Percentiles rank a stretch among this genome's conserved stretches.
phyloP scores from a whole-genome alignment of 2,113 vertebrate genomes.

The Pygoscelis adeliae region DNA sequence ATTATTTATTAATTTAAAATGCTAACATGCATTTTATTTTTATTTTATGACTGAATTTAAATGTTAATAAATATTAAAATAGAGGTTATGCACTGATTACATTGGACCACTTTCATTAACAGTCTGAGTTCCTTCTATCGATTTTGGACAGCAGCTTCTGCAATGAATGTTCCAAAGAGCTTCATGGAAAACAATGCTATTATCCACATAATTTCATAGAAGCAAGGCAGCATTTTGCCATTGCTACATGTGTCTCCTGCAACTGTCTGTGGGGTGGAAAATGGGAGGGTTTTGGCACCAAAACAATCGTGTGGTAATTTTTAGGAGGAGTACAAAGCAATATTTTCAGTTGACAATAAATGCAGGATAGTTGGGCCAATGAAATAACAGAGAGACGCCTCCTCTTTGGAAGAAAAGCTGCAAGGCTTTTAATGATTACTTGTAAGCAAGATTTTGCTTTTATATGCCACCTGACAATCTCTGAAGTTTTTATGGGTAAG shows the following conservation, averaged over 20 bases:
- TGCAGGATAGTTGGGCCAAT: background rate
- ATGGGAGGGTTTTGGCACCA: background rate
- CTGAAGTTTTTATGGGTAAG: background rate
- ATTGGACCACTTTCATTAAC: background rate
- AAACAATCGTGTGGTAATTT: background rate
- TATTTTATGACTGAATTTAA: background rate
- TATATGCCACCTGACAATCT: background rate
- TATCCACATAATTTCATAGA: background rate
- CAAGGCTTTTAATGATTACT: background rate
- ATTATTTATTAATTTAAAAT: background rate
- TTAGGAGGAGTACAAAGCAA: background rate
- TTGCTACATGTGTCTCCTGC: background rate
- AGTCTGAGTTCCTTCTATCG: background rate
- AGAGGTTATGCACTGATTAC: background rate
- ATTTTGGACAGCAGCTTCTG: background rate
- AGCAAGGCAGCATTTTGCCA: background rate
- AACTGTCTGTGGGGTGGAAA: background rate
- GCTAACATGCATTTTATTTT: background rate
- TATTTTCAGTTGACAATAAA: background rate
- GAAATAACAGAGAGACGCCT: background rate
- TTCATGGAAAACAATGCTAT: background rate
- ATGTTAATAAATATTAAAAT: background rate
- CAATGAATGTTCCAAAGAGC: background rate
- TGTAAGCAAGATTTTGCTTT: background rate
- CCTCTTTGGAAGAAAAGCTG: background rate